Percentiles rank a stretch among this genome's conserved stretches.
Evolutionary conservation across 2,113 vertebrate genomes (phyloP).

Genomic region (Anolis sagrei): DNA sequence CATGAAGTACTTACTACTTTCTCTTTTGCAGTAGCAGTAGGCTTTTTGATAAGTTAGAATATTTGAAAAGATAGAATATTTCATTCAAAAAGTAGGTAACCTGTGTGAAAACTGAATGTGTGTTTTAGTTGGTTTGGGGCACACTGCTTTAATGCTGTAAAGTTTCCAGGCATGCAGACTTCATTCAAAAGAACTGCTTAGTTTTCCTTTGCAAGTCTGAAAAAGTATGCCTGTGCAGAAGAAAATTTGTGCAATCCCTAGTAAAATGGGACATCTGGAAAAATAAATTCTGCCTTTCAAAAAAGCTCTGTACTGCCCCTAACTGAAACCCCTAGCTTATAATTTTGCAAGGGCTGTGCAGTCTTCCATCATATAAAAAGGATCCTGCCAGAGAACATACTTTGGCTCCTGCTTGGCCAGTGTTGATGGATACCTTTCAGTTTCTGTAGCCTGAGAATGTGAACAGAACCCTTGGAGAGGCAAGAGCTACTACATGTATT

Average conservation of each 20-base stretch:
- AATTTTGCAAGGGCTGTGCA: not conserved
- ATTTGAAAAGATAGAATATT: not conserved
- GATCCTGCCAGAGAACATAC: not conserved
- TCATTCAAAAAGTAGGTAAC: conserved; percentile 10
- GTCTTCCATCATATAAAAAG: not conserved
- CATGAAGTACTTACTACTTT: not conserved
- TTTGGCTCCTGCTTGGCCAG: no score
- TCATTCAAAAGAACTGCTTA: not conserved
- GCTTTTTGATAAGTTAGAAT: not conserved
- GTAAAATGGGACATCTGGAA: not conserved
- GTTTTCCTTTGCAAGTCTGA: not conserved
- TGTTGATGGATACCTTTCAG: no score
- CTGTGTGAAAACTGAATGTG: not conserved
- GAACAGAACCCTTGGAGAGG: no score
- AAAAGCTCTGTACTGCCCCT: not conserved
- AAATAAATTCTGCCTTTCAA: not conserved
- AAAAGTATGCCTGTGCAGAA: not conserved
- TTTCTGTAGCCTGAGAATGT: no score
- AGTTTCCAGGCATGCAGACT: not conserved
- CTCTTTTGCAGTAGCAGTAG: not conserved
- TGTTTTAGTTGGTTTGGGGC: not conserved
- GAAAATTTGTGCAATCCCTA: not conserved
- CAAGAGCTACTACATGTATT: no score
- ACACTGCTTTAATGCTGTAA: not conserved
- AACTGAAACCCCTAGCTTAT: not conserved